Evolutionary conservation across 2,113 vertebrate genomes (phyloP).

Genomic region (Salvelinus fontinalis): DNA sequence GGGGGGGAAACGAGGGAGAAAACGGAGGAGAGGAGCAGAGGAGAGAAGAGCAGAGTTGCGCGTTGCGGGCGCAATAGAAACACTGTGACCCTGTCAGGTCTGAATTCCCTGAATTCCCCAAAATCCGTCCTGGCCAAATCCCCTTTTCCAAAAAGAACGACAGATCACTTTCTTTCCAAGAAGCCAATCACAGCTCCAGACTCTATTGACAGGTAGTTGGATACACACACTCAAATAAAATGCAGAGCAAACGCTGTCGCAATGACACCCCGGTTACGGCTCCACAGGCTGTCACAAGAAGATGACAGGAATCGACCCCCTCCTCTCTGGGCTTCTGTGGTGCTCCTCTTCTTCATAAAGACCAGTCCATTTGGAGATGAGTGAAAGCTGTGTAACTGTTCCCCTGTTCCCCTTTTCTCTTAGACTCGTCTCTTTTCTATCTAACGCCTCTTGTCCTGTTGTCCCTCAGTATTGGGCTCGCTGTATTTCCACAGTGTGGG

Average conservation of each 20-base stretch:
- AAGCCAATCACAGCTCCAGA: too few species aligned
- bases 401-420: slow-evolving; percentile 5
- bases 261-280: slow-evolving; percentile 20
- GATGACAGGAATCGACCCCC: not conserved
- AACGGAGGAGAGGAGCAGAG: not conserved
- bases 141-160: too few species aligned
- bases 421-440: not conserved
- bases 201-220: not conserved
- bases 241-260: slow-evolving; percentile 11
- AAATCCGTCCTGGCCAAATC: too few species aligned
- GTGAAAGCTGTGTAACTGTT: slow-evolving; percentile 8
- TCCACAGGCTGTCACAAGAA: slow-evolving; percentile 37
- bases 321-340: not conserved
- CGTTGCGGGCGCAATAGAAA: too few species aligned
- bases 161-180: too few species aligned
- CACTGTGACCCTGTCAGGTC: too few species aligned
- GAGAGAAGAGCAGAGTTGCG: not conserved
- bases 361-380: not conserved
- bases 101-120: too few species aligned
- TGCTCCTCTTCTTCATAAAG: not conserved
- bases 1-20: not conserved
- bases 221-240: not conserved
- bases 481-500: slow-evolving; percentile 34
- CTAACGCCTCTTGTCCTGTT: not conserved
- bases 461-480: slow-evolving; percentile 54